Base-by-base conservation (phyloP, 2,888 invertebrate species). In the Anoncus sp. region DNA sequence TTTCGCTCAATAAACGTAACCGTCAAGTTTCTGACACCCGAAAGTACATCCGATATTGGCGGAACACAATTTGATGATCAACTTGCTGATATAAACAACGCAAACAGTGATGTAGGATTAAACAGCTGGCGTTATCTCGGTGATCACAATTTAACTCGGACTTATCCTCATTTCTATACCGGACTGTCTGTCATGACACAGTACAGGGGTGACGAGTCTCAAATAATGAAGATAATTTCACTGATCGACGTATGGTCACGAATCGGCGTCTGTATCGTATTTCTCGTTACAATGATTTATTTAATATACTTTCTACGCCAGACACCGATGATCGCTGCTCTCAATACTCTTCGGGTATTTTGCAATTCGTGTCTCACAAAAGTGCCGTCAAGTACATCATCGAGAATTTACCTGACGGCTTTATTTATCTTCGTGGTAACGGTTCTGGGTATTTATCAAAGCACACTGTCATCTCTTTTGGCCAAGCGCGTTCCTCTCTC, bases 281-380 rank as follows among this genome's bases (percentile, higher is more conserved):
- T 40, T 2, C 9, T 53, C 9, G 7, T 60, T 1, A 71, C 53
- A 16, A 1, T 53, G 0, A n/a, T 43, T 27, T 53, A 45, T 20
- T 43, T 71, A 14, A 71, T 62, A 53, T 53, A 22, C 6, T n/a
- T 20, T 71, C 16, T 40, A 7, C 9, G 53, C 3, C 51, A 53
- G 43, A 12, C 49, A 31, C 20, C 5, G 10, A 22, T 9, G 6
- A 20, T 27, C 1, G 53, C 53, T 3, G 2, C 27, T n/a, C 40
- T 71, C 9, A 71, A 45, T 53, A 24, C 40, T 12, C 3, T 71
- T 53, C 71, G 62, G 0, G 7, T 62, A 10, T 53, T 71, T 16
- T 62, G 51, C n/a, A 71, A 55, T 16, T 43, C 62, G 1, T 53
- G 31, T n/a, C n/a, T 71, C 2, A 16, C 53, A 0, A 53, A 43